A percentile compares a stretch with the other conserved stretches of the same genome.
These are phyloP conservation scores for Cherax quadricarinatus DNA, from an alignment of 1,140 invertebrate genomes.

Conservation along the genomic window DNA sequence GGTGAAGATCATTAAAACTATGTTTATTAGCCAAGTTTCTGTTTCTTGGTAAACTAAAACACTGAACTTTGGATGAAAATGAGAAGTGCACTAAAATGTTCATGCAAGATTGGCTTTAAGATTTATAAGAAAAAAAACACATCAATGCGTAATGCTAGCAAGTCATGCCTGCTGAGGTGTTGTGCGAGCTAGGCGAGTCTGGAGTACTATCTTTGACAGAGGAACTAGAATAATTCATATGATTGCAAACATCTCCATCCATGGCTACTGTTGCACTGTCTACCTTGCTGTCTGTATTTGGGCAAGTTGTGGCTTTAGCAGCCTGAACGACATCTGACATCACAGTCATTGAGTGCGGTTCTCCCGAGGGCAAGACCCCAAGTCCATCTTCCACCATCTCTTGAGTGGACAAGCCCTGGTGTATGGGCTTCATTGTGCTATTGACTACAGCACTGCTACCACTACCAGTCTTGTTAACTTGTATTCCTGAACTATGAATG, in stretches of 20 bases:
- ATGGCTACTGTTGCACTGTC: slow-evolving; percentile 17
- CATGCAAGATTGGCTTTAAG: slow-evolving; percentile 37
- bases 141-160: slow-evolving; percentile 57
- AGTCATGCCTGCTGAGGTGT: slow-evolving; percentile 44
- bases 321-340: slow-evolving; percentile 14
- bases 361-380: not conserved
- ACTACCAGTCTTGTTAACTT: not conserved
- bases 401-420: slow-evolving; percentile 20
- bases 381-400: slow-evolving; percentile 29
- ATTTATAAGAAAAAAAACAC: slow-evolving; percentile 31
- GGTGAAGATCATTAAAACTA: slow-evolving; percentile 25
- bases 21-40: slow-evolving; percentile 24
- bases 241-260: slow-evolving; percentile 53
- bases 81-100: slow-evolving; percentile 42
- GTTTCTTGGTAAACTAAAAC: slow-evolving; percentile 14
- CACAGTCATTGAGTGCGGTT: slow-evolving; percentile 7
- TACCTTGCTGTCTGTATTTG: slow-evolving; percentile 28
- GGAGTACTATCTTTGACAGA: slow-evolving; percentile 45
- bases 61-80: slow-evolving; percentile 50
- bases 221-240: slow-evolving; percentile 59
- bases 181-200: slow-evolving; percentile 46
- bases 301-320: slow-evolving; percentile 33
- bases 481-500: slow-evolving; percentile 6
- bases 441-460: slow-evolving; percentile 17
- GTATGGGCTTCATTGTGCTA: slow-evolving; percentile 32